Base-by-base conservation (phyloP, 2,888 invertebrate genomes). In the Eristalis tenax region DNA sequence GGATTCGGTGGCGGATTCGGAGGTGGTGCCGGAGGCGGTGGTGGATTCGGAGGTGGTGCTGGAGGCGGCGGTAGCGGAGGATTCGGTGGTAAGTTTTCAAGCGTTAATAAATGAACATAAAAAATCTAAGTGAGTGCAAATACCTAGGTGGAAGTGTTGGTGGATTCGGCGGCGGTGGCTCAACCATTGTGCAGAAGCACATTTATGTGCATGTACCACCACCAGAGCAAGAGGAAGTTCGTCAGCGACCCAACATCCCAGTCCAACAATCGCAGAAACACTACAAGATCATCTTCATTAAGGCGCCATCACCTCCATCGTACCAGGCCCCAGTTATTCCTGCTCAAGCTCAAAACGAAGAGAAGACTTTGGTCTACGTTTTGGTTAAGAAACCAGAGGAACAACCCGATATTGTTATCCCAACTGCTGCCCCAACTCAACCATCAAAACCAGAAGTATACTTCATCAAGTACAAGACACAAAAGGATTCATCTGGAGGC, bases 261-360 rank as follows among this genome's bases (percentile, higher is more conserved):
- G 94, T 95, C 0, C 95, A 96, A 68, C 96, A 96, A 89, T 95
- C 97, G 65, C 97, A 97, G 93, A 97, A 97, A 91, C 97, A 97
- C 93, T 97, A 97, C 95, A 97, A 97, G 92, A 97, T 97, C 93
- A 97, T 97, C 94, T 97, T 97, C 95, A 97, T 97, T 94, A 97
- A 97, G 94, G 97, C 97, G 77, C 97, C 97, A 90, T 95, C 97
- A 90, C 95, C 97, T 86, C 97, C 97, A 86, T 95, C 96, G 85
- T 97, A 97, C 83, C 96, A 96, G 88, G 97, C 96, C 0, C 97
- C 97, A 89, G 95, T 96, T 88, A 97, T 97, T 89, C 97, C 97
- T 38, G 93, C 96, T 40, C 96, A 96, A 92, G 95, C 96, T 84
- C 97, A 97, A 92, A 96, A 97, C 93, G 96, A 97, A 94, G 97